Base-by-base conservation (phyloP, 53 echinoderm and acorn worm genomes). In the Luidia sarsii region DNA sequence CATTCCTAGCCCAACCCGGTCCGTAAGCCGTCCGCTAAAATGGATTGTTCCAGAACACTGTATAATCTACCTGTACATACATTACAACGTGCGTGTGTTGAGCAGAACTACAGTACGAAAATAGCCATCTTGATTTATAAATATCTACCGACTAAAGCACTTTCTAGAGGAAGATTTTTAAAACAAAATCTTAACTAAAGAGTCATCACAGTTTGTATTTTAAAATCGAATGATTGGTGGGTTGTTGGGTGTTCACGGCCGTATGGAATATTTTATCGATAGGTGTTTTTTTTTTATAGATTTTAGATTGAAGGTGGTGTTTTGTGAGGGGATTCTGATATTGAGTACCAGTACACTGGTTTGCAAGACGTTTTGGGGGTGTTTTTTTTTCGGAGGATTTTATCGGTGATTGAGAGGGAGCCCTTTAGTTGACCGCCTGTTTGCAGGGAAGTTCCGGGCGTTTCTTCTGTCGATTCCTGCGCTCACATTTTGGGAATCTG, bases 51-150 rank as follows among this genome's bases (percentile, higher is more conserved):
- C 45, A 25, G 75, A 75, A 27, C 39, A 43, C 59, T 69, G 50
- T 50, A 29, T 60, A 63, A 39, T 77, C 45, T 77, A 77, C 60
- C 59, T 77, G 48, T 0, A 77, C 31, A 48, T 67, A 39, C 53
- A 24, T 57, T 36, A 35, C 24, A 33, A 59, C 20, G 20, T 33
- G 34, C 3, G 33, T 36, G 65, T 34, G 9, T 65, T 33, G 7
- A 28, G n/a, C 11, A 46, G 21, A 72, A 57, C 59, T 61, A 41
- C 61, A 77, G 77, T 61, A 77, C 77, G 45, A 48, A 41, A 19
- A n/a, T n/a, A n/a, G n/a, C n/a, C 77, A 77, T 77, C 61, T 77
- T 60, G 77, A 77, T 39, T 61, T 77, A 77, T 61, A 77, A 60
- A 61, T 77, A 61, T 31, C 74, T 74, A 77, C 43, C n/a, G 29